Base-by-base conservation (phyloP, 2,797 vertebrate genomes). In the Novumbra hubbsi region DNA sequence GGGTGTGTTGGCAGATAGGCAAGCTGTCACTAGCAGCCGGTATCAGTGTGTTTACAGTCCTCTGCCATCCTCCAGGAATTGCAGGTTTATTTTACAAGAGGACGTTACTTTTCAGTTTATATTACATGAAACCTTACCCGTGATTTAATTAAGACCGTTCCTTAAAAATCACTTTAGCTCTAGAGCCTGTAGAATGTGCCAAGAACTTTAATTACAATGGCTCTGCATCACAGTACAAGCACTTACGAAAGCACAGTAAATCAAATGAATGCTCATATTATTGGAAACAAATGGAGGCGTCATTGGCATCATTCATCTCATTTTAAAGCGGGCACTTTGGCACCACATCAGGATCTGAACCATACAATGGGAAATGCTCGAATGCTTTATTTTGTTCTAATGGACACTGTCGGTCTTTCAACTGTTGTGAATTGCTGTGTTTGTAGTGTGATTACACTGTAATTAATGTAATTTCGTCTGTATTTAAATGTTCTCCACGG, bases 31-130 rank as follows among this genome's bases (percentile, higher is more conserved):
- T 68, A 79, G 72, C 73, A 76, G 80, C 38, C 32, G 57, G 62
- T 27, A 73, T 32, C 69, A 66, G 69, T 62, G 67, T 64, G 34
- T 78, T 75, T 81, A 73, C 72, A 72, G 24, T 17, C 64, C 41
- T 32, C 24, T 67, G 68, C 49, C 64, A 71, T 76, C 67, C 48
- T 70, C 73, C 69, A 52, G 68, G 74, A 78, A 66, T 75, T 45
- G 71, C 19, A 38, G 9, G 49, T 74, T 80, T 67, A 52, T 50
- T 9, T 17, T 74, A 38, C 11, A 70, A 71, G 69, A 60, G 73
- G 49, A 68, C 49, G 70, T 71, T 7, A 78, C 30, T 71, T 68
- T 5, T 77, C 30, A 67, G 74, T 73, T 30, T 5, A 16, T 19
- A 60, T 45, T 24, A 77, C 78, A 80, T 72, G 55, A 70, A 55